phyloP scores from a whole-genome alignment of 2,113 vertebrate genomes.

The Argyrosomus japonicus region DNA sequence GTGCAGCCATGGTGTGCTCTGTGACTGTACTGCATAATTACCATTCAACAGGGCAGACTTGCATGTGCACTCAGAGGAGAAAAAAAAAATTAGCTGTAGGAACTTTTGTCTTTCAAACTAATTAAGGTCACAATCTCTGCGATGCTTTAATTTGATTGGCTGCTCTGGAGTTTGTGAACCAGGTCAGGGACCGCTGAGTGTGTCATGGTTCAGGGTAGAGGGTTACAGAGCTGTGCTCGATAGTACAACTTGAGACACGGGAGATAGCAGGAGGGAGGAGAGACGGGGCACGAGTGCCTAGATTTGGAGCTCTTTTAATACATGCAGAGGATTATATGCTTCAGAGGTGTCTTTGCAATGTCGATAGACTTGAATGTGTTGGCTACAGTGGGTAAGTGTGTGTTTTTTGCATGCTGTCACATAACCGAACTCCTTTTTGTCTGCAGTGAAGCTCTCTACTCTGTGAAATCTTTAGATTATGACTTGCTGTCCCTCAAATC shows the following conservation, averaged over 20 bases:
- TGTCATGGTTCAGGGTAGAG: slow-evolving; percentile 70
- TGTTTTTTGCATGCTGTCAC: background rate
- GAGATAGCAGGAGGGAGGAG: slow-evolving; percentile 35
- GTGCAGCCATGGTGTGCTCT: slow-evolving; percentile 1
- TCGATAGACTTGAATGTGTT: slow-evolving; percentile 45
- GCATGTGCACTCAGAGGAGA: slow-evolving; percentile 20
- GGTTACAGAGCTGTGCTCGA: slow-evolving; percentile 52
- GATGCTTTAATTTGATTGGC: slow-evolving; percentile 71
- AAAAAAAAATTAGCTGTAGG: slow-evolving; percentile 24
- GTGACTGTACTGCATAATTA: slow-evolving; percentile 29
- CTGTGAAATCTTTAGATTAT: background rate
- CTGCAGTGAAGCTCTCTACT: background rate
- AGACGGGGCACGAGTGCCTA: background rate
- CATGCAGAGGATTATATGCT: slow-evolving; percentile 26
- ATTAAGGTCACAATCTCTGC: slow-evolving; percentile 76
- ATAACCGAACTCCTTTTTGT: background rate
- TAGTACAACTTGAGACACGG: slow-evolving; percentile 37
- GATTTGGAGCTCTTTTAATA: slow-evolving; percentile 8
- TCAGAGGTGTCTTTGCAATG: slow-evolving; percentile 31
- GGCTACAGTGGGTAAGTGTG: slow-evolving; percentile 50
- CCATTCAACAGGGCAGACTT: slow-evolving; percentile 39
- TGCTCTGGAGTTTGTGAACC: slow-evolving; percentile 70
- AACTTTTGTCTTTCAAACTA: slow-evolving; percentile 62
- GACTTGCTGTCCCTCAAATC: no score
- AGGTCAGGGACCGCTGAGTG: slow-evolving; percentile 71